Evolutionary conservation across 2,888 invertebrate genomes (phyloP).

Genomic region (Galerucella pusilla): DNA sequence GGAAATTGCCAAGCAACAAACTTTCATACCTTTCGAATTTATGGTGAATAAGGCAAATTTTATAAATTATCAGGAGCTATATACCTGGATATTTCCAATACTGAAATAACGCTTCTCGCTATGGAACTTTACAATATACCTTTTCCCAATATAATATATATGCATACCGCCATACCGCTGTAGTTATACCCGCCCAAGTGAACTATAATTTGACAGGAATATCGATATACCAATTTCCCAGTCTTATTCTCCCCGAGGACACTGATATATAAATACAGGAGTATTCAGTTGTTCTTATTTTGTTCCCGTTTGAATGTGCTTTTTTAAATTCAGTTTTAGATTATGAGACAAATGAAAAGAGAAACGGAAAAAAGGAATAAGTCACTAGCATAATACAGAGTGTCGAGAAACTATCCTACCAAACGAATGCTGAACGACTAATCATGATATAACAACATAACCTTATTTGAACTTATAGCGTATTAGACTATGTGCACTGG

Average conservation of each 20-base stretch:
- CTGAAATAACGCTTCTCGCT: not conserved
- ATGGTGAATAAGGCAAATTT: not conserved
- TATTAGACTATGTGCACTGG: too few relatives aligned
- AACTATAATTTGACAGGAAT: slow-evolving; percentile 36
- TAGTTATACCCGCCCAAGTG: slow-evolving; percentile 18
- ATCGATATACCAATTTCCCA: slow-evolving; percentile 36
- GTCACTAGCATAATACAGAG: too few relatives aligned
- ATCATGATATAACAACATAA: too few relatives aligned
- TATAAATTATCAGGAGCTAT: not conserved
- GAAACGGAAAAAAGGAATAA: too few relatives aligned
- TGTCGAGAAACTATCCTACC: too few relatives aligned
- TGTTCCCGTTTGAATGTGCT: not conserved
- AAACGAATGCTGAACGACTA: too few relatives aligned
- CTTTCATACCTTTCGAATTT: not conserved
- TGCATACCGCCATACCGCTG: not conserved
- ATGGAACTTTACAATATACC: slow-evolving; percentile 11
- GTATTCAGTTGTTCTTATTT: slow-evolving; percentile 8
- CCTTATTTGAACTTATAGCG: too few relatives aligned
- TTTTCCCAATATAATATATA: not conserved
- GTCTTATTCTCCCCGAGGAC: slow-evolving; percentile 35
- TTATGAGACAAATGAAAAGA: too few relatives aligned
- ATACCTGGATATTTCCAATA: not conserved
- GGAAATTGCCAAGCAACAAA: too few relatives aligned
- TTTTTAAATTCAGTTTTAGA: not conserved
- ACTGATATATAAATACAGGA: slow-evolving; percentile 21